Evolutionary conservation across 1,140 invertebrate genomes (phyloP).

Genomic region (Aphelinus certus): DNA sequence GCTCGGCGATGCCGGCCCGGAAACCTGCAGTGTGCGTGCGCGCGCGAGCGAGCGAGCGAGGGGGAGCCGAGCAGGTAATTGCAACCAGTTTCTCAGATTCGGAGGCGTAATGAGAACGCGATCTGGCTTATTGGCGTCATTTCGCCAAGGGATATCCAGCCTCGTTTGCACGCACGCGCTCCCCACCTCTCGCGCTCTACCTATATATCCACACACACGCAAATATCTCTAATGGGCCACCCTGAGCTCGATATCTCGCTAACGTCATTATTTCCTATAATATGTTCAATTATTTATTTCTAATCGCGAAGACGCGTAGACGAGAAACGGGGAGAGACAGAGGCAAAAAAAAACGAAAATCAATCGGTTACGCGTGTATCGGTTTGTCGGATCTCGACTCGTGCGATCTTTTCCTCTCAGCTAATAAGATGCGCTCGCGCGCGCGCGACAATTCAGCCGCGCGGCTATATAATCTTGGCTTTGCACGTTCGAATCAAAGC

Average conservation of each 20-base stretch:
- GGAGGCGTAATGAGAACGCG: conserved; percentile 34
- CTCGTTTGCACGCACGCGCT: conserved; percentile 2
- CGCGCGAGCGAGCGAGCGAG: not conserved
- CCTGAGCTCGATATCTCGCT: not conserved
- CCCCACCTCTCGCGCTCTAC: not conserved
- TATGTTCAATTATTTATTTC: too few species aligned
- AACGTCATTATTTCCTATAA: too few species aligned
- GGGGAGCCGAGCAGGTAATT: conserved; percentile 20
- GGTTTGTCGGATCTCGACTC: too few species aligned
- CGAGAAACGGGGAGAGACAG: too few species aligned
- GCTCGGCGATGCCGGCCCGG: conserved; percentile 15
- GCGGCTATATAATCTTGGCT: too few species aligned
- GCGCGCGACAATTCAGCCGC: too few species aligned
- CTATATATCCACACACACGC: not conserved
- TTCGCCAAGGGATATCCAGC: conserved; percentile 27
- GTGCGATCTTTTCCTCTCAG: too few species aligned
- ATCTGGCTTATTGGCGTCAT: conserved; percentile 22
- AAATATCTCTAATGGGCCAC: conserved; percentile 11
- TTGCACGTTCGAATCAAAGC: too few species aligned
- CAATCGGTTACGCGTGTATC: too few species aligned
- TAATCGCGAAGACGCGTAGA: too few species aligned
- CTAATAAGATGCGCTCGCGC: too few species aligned
- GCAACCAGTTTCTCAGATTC: conserved; percentile 36
- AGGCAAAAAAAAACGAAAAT: too few species aligned
- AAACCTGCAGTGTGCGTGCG: conserved; percentile 7